phyloP scores from a whole-genome alignment of 2,797 vertebrate species.

The Enteromius argenteus region DNA sequence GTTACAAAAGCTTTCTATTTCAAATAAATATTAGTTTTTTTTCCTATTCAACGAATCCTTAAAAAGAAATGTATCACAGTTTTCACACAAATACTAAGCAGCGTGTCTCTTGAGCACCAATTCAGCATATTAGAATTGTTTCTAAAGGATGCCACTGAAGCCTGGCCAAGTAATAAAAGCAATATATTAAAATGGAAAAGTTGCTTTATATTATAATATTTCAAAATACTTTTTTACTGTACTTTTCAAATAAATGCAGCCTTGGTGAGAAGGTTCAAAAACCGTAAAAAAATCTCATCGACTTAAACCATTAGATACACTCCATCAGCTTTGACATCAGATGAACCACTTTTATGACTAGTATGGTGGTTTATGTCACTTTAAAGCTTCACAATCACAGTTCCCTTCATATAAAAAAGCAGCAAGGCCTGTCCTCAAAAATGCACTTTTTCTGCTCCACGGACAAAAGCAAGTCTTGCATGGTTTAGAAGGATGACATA shows the following conservation, averaged over 20 bases:
- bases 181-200: not conserved
- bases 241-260: not conserved
- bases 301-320: not conserved
- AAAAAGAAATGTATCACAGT: not conserved
- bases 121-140: not conserved
- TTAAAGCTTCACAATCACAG: not conserved
- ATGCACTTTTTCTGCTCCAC: not conserved
- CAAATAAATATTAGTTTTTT: not conserved
- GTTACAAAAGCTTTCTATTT: not conserved
- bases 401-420: not conserved
- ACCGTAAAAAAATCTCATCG: not conserved
- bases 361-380: not conserved
- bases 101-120: not conserved
- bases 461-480: not conserved
- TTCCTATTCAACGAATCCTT: not conserved
- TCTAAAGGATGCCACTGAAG: not conserved
- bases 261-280: not conserved
- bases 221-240: not conserved
- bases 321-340: constrained; percentile 6
- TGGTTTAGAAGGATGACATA: not conserved
- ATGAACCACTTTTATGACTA: not conserved
- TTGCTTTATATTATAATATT: not conserved
- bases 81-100: not conserved
- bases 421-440: not conserved
- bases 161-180: not conserved